These are phyloP conservation scores for Rhynchotus rufescens DNA, from an alignment of 2,797 vertebrate species.

Conservation along the genomic window DNA sequence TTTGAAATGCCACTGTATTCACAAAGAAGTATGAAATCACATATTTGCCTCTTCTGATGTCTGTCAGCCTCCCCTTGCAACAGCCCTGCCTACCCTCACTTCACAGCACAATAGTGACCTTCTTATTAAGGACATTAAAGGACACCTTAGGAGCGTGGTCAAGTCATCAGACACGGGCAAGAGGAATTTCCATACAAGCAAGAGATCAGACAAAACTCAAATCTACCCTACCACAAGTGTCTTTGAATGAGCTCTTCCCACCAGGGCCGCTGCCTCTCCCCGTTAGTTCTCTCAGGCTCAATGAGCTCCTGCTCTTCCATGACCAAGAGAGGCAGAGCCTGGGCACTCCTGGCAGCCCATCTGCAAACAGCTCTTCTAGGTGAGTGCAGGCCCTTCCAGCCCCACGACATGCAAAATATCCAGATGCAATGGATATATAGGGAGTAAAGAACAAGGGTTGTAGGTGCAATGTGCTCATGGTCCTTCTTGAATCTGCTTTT, in stretches of 20 bases:
- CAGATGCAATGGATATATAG: no score
- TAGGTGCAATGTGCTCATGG: not conserved
- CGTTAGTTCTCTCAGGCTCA: not conserved
- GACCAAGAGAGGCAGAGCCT: not conserved
- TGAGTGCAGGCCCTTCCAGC: not conserved
- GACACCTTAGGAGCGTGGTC: not conserved
- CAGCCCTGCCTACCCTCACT: not conserved
- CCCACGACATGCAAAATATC: not conserved
- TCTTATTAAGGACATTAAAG: not conserved
- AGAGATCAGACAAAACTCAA: not conserved
- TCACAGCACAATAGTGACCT: rapidly evolving
- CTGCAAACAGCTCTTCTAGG: not conserved
- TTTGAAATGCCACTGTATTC: slow-evolving; percentile 31
- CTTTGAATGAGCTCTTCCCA: not conserved
- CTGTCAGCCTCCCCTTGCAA: not conserved
- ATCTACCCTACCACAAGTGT: not conserved
- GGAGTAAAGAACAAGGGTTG: not conserved
- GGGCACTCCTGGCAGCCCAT: not conserved
- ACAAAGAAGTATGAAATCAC: slow-evolving; percentile 50
- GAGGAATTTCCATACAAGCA: not conserved
- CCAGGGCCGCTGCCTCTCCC: not conserved
- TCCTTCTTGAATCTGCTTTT: not conserved
- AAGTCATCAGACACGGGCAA: no score
- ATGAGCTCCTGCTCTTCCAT: not conserved
- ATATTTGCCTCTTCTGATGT: not conserved